Conservation (phyloP, 2,113 vertebrate species). For the Actinemys pallida region DNA sequence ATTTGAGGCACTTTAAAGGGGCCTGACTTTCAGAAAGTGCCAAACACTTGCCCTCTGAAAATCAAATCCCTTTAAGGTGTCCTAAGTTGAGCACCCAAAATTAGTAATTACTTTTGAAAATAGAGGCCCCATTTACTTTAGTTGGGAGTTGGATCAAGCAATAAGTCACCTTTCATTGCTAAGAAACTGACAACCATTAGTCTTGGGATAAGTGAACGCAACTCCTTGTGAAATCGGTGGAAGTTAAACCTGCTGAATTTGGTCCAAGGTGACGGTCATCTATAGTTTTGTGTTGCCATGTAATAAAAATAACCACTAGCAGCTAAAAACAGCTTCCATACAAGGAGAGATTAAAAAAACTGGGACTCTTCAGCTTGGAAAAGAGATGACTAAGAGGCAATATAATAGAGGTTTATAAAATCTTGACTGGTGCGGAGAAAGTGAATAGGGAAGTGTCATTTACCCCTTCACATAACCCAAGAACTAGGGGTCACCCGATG, state of each 20-base stretch:
- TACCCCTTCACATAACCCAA: neutral
- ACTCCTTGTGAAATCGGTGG: neutral
- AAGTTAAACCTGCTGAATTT: neutral
- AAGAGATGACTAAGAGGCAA: neutral
- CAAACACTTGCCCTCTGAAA: neutral
- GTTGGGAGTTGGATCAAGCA: neutral
- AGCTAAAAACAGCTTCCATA: neutral
- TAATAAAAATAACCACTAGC: neutral
- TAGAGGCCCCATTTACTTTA: neutral
- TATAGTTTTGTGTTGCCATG: neutral
- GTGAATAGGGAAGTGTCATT: neutral
- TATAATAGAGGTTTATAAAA: neutral
- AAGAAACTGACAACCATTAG: neutral
- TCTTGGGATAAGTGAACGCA: neutral
- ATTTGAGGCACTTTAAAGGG: neutral
- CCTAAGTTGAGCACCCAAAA: neutral
- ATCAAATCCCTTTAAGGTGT: neutral
- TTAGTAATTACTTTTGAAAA: constrained; percentile 18
- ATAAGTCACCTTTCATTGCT: neutral
- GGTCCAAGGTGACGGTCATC: neutral
- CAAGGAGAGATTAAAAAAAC: neutral
- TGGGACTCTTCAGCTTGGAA: neutral
- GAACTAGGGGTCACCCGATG: neutral
- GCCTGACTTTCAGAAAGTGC: neutral
- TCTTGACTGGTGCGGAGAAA: neutral